These are phyloP conservation scores for Dione juno DNA, from an alignment of 2,888 invertebrate species.

Conservation along the genomic window DNA sequence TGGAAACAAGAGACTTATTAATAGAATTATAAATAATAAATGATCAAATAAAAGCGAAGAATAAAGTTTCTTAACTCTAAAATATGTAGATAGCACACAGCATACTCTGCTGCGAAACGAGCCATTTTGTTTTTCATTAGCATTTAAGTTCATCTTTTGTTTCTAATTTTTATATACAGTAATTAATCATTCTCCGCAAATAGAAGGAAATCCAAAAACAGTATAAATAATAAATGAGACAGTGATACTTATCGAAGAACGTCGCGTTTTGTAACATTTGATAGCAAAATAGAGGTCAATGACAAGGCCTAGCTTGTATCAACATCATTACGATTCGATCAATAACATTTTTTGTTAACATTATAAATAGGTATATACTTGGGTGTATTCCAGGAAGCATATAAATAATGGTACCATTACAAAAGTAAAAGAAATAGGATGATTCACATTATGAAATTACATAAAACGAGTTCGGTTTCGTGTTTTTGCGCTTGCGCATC, in stretches of 20 bases:
- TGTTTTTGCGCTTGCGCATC: slow-evolving; percentile 56
- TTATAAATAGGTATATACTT: slow-evolving; percentile 37
- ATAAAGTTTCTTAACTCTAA: no score
- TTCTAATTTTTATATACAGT: no score
- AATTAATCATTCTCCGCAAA: no score
- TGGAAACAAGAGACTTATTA: background rate
- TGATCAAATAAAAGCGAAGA: background rate
- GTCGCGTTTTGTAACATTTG: slow-evolving; percentile 67
- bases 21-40: background rate
- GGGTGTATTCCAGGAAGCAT: slow-evolving; percentile 46
- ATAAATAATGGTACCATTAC: slow-evolving; percentile 43
- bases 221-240: slow-evolving; percentile 43
- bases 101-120: no score
- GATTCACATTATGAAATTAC: slow-evolving; percentile 50
- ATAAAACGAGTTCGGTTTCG: slow-evolving; percentile 51
- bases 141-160: no score
- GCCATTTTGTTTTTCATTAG: no score
- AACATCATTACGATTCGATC: slow-evolving; percentile 59
- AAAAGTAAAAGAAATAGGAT: slow-evolving; percentile 46
- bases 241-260: slow-evolving; percentile 69
- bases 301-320: slow-evolving; percentile 75
- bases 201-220: no score
- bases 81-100: no score
- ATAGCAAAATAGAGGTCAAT: slow-evolving; percentile 81
- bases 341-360: slow-evolving; percentile 48